Conservation (phyloP, 2,797 vertebrate genomes). For the Urophycis tenuis region DNA sequence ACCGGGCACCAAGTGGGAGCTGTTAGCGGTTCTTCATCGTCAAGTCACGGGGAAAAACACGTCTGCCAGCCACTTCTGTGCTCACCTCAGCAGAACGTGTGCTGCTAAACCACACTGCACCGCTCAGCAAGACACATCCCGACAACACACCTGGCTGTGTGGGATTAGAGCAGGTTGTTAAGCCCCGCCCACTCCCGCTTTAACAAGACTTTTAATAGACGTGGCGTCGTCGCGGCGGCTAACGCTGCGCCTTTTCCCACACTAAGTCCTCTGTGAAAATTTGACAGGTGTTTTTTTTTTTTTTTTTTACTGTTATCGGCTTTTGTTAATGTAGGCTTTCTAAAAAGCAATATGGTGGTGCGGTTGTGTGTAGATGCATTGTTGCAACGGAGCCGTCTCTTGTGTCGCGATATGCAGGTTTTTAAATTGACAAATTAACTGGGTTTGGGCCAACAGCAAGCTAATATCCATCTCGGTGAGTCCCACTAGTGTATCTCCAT, state of each 20-base stretch:
- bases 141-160: neutral
- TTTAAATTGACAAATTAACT: neutral
- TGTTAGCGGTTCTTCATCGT: too few relatives aligned
- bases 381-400: neutral
- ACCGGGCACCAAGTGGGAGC: too few relatives aligned
- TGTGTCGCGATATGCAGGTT: neutral
- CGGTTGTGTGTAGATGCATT: neutral
- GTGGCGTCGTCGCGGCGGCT: neutral
- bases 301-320: neutral
- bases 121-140: too few relatives aligned
- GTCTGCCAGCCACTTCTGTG: neutral
- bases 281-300: neutral
- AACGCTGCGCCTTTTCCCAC: neutral
- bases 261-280: neutral
- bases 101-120: too few relatives aligned
- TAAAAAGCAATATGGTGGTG: neutral
- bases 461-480: neutral
- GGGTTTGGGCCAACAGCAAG: neutral
- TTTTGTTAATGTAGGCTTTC: neutral
- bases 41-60: too few relatives aligned
- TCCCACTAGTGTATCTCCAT: neutral
- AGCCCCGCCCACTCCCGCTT: neutral
- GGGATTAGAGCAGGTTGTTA: neutral
- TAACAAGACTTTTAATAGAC: neutral
- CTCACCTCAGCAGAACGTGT: neutral